These are phyloP conservation scores for Neopelma chrysocephalum DNA, from an alignment of 2,797 vertebrate genomes.

Conservation along the genomic window DNA sequence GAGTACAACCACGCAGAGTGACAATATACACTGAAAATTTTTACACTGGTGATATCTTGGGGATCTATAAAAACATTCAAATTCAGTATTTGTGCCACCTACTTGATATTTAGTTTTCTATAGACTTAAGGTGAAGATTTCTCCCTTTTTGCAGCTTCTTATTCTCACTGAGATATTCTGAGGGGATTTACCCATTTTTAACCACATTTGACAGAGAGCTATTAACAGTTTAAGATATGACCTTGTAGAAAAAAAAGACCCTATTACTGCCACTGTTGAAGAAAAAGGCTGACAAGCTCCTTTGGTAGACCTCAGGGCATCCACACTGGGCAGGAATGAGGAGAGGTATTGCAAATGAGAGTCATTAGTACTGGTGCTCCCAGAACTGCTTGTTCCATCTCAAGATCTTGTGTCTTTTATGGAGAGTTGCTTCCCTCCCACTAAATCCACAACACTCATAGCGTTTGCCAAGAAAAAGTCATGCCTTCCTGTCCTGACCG, in stretches of 20 bases:
- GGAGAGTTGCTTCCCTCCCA: background rate
- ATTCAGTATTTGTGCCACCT: background rate
- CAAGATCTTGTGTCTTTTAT: background rate
- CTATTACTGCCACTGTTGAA: background rate
- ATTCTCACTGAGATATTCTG: background rate
- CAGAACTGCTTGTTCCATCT: constrained; percentile 19
- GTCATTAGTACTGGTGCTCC: background rate
- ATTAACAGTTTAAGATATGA: background rate
- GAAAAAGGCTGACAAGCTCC: background rate
- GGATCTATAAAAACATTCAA: background rate
- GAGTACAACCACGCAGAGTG: background rate
- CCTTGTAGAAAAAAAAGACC: background rate
- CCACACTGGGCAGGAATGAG: background rate
- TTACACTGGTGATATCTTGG: background rate
- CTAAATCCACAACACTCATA: background rate
- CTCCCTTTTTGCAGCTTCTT: background rate
- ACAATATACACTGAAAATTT: accelerated
- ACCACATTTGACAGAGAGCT: background rate
- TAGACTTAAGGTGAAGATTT: background rate
- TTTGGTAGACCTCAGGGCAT: background rate
- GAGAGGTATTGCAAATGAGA: background rate
- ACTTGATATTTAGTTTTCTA: background rate
- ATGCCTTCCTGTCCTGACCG: background rate
- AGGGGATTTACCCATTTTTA: background rate
- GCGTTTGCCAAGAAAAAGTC: background rate